Percentiles rank a stretch among this genome's conserved stretches.
Evolutionary conservation across 2,797 vertebrate genomes (phyloP).

Genomic region (Galago senegalensis): DNA sequence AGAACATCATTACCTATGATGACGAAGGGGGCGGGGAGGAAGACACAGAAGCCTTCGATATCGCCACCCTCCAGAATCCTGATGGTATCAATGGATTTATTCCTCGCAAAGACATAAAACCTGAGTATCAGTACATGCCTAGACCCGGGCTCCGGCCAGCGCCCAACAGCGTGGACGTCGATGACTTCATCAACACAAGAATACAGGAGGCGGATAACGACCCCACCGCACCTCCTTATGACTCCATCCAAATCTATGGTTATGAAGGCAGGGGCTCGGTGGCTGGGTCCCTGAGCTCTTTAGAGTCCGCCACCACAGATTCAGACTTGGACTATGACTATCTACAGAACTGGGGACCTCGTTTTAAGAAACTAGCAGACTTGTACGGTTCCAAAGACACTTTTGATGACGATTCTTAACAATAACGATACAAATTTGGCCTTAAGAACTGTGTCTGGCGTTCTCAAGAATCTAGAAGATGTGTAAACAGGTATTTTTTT

Average conservation of each 20-base stretch:
- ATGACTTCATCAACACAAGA: conserved; percentile 98
- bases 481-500: conserved; percentile 94
- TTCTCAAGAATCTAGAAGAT: conserved; percentile 92
- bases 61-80: conserved; percentile 97
- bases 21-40: conserved; percentile 98
- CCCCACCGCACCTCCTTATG: conserved; percentile 97
- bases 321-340: conserved; percentile 99
- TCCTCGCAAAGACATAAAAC: conserved; percentile 98
- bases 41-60: conserved; percentile 98
- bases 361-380: conserved; percentile 99
- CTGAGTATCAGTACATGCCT: conserved; percentile 95
- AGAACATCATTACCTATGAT: conserved; percentile 99
- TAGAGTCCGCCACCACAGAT: conserved; percentile 98
- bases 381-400: conserved; percentile 99
- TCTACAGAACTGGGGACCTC: conserved; percentile 99
- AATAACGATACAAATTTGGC: conserved; percentile 91
- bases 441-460: conserved; percentile 92
- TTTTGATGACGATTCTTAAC: conserved; percentile 98
- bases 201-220: conserved; percentile 97
- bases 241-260: conserved; percentile 99
- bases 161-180: conserved; percentile 96
- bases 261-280: conserved; percentile 97
- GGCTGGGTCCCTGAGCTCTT: conserved; percentile 97
- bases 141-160: conserved; percentile 93
- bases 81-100: conserved; percentile 98